phyloP scores from a whole-genome alignment of 2,113 vertebrate species.

The Gnathonemus longibarbis region DNA sequence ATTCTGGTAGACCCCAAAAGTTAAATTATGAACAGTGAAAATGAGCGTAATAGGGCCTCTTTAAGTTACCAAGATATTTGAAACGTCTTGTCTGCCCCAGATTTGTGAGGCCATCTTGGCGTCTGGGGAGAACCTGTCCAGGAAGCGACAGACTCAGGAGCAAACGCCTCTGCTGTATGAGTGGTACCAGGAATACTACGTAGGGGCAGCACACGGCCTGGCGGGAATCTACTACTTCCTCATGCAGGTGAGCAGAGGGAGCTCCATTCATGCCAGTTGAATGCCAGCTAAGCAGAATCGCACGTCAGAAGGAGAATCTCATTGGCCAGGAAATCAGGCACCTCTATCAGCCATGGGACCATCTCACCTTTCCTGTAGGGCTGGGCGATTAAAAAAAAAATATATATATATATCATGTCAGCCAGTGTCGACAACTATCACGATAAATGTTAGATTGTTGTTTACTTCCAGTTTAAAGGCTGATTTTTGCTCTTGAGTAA shows the following conservation, averaged over 20 bases:
- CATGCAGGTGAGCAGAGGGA: constrained; percentile 73
- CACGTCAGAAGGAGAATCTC: not conserved
- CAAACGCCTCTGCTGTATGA: constrained; percentile 89
- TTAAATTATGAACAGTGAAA: not conserved
- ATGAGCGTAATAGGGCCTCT: not conserved
- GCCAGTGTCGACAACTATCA: no score
- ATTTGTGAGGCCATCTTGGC: constrained; percentile 71
- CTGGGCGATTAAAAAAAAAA: not conserved
- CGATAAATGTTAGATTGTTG: no score
- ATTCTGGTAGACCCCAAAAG: not conserved
- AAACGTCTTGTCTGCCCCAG: constrained; percentile 46
- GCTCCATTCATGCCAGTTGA: not conserved
- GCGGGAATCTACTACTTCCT: constrained; percentile 94
- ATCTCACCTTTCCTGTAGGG: not conserved
- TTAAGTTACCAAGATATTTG: not conserved
- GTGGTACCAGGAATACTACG: constrained; percentile 91
- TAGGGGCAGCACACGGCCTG: constrained; percentile 89
- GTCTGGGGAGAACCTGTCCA: constrained; percentile 78
- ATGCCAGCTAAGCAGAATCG: not conserved
- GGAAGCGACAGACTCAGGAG: constrained; percentile 66
- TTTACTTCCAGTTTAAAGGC: no score
- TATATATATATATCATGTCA: no score
- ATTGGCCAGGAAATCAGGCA: not conserved
- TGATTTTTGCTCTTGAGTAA: no score
- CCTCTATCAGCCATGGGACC: not conserved